Conservation (phyloP, 2,888 invertebrate species). For the Pherbina coryleti region DNA sequence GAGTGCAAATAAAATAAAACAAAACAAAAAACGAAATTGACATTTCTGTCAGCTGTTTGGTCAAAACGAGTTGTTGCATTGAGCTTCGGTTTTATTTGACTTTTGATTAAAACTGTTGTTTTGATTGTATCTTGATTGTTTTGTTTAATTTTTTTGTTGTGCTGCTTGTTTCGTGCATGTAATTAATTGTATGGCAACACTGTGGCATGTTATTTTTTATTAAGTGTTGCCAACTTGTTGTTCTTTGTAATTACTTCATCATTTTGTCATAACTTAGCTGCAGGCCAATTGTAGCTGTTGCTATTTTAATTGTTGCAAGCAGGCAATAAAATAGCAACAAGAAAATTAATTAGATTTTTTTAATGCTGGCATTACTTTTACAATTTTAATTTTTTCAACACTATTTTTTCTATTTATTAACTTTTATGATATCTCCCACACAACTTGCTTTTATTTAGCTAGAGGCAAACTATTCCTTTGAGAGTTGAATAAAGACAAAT, state of each 20-base stretch:
- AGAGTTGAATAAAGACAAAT: too few species aligned
- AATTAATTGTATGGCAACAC: slow-evolving; percentile 23
- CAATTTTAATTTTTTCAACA: background rate
- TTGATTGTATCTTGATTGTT: background rate
- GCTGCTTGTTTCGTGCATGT: background rate
- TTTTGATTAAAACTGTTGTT: background rate
- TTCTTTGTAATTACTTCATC: slow-evolving; percentile 34
- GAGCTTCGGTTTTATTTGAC: background rate
- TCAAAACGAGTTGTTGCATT: background rate
- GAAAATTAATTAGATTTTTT: too few species aligned
- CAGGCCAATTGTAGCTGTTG: too few species aligned
- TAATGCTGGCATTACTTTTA: too few species aligned
- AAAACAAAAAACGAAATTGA: background rate
- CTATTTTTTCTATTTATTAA: background rate
- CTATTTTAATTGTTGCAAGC: background rate
- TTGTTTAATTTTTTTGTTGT: background rate
- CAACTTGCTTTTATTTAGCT: too few species aligned
- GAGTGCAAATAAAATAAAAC: background rate
- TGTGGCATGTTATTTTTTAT: slow-evolving; percentile 26
- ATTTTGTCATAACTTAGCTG: slow-evolving; percentile 10
- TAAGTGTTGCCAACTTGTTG: slow-evolving; percentile 33
- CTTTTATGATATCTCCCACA: background rate
- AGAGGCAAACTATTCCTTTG: too few species aligned
- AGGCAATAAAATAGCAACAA: background rate
- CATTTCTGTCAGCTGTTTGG: background rate